Conservation (phyloP, 2,113 vertebrate species). For the Gavia stellata region DNA sequence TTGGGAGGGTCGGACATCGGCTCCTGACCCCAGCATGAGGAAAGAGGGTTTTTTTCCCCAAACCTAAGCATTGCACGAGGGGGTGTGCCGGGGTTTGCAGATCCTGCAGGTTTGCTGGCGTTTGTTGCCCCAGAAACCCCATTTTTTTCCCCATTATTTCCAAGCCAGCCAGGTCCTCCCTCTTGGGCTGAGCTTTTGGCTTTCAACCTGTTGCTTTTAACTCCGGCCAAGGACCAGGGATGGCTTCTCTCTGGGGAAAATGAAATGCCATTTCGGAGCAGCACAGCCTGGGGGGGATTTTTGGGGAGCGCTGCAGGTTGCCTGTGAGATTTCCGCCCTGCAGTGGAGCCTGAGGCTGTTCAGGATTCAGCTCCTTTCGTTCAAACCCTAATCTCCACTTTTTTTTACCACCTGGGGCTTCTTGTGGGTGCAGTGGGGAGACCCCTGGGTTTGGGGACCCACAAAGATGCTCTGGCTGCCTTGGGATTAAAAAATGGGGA, state of each 20-base stretch:
- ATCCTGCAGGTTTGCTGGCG: neutral
- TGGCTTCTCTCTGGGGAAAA: neutral
- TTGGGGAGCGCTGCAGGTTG: rapidly evolving
- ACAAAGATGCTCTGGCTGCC: neutral
- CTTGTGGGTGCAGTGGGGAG: neutral
- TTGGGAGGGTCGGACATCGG: neutral
- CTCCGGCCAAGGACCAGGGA: neutral
- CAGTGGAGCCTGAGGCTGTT: neutral
- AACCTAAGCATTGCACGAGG: rapidly evolving
- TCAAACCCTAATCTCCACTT: neutral
- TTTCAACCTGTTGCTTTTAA: slow-evolving; percentile 41
- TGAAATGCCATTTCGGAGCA: neutral
- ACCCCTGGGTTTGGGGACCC: neutral
- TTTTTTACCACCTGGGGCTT: neutral
- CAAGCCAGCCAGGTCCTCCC: neutral
- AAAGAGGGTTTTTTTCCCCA: neutral
- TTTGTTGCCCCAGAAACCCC: neutral
- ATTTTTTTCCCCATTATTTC: neutral
- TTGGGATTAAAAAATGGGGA: neutral
- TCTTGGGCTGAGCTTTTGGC: neutral
- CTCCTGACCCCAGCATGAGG: neutral
- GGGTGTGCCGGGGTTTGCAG: neutral
- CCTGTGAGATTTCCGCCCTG: neutral
- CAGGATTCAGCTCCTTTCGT: neutral
- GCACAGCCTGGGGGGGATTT: neutral